A percentile compares a stretch with the other conserved stretches of the same genome.
Evolutionary conservation across 2,113 vertebrate genomes (phyloP).

Genomic region (Chinchilla lanigera): DNA sequence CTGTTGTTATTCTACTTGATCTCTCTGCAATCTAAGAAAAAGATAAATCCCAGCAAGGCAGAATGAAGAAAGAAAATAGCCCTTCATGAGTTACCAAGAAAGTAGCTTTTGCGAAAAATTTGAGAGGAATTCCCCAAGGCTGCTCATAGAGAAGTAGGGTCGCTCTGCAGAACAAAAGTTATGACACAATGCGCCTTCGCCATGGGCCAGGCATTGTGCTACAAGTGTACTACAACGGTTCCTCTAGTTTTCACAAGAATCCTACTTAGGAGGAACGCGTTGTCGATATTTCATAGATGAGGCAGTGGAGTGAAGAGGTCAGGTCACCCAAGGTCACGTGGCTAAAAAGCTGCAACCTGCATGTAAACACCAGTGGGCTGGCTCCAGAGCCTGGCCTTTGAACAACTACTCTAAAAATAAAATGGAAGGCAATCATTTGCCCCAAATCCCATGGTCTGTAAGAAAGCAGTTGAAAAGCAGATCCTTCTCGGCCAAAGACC

Average conservation of each 20-base stretch:
- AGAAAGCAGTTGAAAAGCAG: not conserved
- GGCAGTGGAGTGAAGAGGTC: not conserved
- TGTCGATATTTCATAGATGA: not conserved
- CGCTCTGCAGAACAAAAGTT: not conserved
- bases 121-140: not conserved
- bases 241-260: not conserved
- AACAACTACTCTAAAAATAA: not conserved
- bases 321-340: not conserved
- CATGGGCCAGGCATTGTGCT: not conserved
- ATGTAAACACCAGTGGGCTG: not conserved
- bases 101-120: slow-evolving; percentile 33
- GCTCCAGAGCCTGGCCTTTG: not conserved
- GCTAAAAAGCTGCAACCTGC: not conserved
- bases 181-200: not conserved
- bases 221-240: not conserved
- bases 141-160: not conserved
- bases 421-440: not conserved
- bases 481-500: not conserved
- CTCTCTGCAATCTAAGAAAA: slow-evolving; percentile 20
- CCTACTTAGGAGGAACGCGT: not conserved
- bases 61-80: not conserved
- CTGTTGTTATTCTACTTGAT: not conserved
- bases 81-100: not conserved
- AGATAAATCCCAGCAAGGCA: not conserved
- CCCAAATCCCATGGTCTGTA: not conserved